Evolutionary conservation across 2,113 vertebrate genomes (phyloP), one percentile per base, ranked within the genome.

Genomic region (Hydropotes inermis): DNA sequence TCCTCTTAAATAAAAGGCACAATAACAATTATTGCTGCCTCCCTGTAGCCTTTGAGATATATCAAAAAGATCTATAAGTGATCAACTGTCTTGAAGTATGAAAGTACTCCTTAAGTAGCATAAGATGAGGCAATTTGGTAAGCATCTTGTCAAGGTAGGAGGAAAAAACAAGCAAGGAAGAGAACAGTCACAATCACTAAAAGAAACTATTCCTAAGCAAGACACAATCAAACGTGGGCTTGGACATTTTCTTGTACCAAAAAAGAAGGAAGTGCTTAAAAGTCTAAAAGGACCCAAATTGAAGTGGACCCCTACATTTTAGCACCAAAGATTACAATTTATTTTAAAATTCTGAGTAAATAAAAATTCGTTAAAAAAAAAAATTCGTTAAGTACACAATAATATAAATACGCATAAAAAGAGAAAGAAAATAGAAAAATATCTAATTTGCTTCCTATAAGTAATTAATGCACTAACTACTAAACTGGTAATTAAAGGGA

Each of bases 341-440:
- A 83, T 67, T 94, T 94, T 33, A 92, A 67, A 91, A 95, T 47
- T 60, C 17, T 85, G 50, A 87, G 54, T n/a, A 89, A 89, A 92
- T 81, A 92, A 86, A 90, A 93, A 52, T 61, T 50, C 23, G 16
- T 61, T 61, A 43, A 89, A n/a, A n/a, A n/a, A n/a, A 92, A 86
- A 90, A 93, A 52, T 61, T 50, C 23, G 16, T 61, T 61, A 43
- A 89, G 45, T 83, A 23, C 39, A 87, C 3, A 92, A 5, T 21
- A 89, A 87, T 81, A 70, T n/a, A 97, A 28, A 64, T 13, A 88
- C 23, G 78, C 19, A 89, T 58, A 84, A n/a, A 87, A 33, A 54
- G 21, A 83, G 9, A 74, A 81, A 81, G 30, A 85, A 64, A 84
- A 87, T 7, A 76, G 21, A 76, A 86, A 78, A 91, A 76, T 50